These are phyloP conservation scores for Notodonta dromedarius DNA, from an alignment of 2,888 invertebrate genomes.

Conservation along the genomic window DNA sequence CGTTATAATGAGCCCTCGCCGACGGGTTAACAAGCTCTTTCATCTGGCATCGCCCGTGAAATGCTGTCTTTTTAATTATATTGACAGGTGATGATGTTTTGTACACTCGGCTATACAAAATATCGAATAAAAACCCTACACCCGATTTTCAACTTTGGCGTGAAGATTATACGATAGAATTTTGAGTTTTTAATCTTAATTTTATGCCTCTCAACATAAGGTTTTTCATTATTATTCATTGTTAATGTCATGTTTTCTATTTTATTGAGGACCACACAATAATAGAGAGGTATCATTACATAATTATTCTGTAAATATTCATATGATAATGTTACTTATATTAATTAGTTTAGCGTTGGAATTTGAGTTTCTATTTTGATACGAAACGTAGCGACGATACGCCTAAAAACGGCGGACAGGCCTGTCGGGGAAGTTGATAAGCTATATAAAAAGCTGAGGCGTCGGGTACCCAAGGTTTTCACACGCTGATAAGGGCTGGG, in stretches of 20 bases:
- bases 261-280: slow-evolving; percentile 38
- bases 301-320: slow-evolving; percentile 33
- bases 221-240: slow-evolving; percentile 27
- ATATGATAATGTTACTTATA: slow-evolving; percentile 12
- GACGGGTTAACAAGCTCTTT: slow-evolving; percentile 71
- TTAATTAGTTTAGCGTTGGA: slow-evolving; percentile 10
- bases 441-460: slow-evolving; percentile 16
- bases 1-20: slow-evolving; percentile 62
- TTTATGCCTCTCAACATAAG: slow-evolving; percentile 13
- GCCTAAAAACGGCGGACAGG: slow-evolving; percentile 15
- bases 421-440: slow-evolving; percentile 12
- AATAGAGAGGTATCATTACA: slow-evolving; percentile 31
- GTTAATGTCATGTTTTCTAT: slow-evolving; percentile 34
- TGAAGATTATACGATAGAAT: slow-evolving; percentile 9
- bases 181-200: slow-evolving; percentile 1
- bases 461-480: too few species aligned
- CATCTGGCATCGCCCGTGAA: slow-evolving; percentile 58
- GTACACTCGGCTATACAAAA: slow-evolving; percentile 25
- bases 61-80: slow-evolving; percentile 67
- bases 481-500: too few species aligned
- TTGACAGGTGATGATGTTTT: slow-evolving; percentile 64
- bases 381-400: slow-evolving; percentile 1
- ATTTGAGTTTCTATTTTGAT: slow-evolving; percentile 12
- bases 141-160: slow-evolving; percentile 11
- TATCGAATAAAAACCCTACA: not conserved